Evolutionary conservation across 2,113 vertebrate genomes (phyloP), one percentile per base, ranked within the genome.

Genomic region (Lepus europaeus): DNA sequence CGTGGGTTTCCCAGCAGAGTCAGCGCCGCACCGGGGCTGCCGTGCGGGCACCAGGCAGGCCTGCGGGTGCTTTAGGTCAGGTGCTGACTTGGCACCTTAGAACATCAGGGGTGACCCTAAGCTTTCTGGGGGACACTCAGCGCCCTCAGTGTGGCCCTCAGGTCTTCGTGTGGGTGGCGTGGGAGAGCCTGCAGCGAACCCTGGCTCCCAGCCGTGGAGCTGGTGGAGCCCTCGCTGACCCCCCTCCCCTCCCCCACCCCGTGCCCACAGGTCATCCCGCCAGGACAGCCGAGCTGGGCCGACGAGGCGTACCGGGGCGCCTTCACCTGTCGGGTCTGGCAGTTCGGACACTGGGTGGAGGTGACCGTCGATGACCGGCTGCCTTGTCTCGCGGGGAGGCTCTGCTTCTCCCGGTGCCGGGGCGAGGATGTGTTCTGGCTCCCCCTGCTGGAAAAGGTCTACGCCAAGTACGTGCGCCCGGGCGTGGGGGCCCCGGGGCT

Each of bases 361-460:
- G 99, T 99, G 90, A 98, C 98, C 49, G 95, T 99, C 1, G 99
- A 99, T 0, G 99, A 99, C 95, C 98, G 98, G 0, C 98, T 99
- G 89, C 99, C 99, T 80, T 99, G 99, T 92, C 97, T 99, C 14
- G 98, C 98, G n/a, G 98, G 98, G 68, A 98, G 98, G 90, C 99
- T 99, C 79, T 99, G 99, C 97, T 99, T 99, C 97, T 99, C 99
- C 92, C 98, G 98, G 53, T 99, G 99, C 97, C 99, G 99, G 94
- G 98, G 98, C 29, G 98, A 99, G 51, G 97, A 98, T 86, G 98
- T 98, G 56, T 99, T 99, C 97, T 99, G 99, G 99, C 98, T 99
- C 33, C 98, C 99, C 0, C 96, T 99, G 0, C 83, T 99, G 98
- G 99, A 99, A 98, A 99, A 99, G 97, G 99, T 99, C n/a, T 99